Evolutionary conservation across 53 echinoderm and acorn worm species (phyloP).

Genomic region (Apostichopus leukothele): DNA sequence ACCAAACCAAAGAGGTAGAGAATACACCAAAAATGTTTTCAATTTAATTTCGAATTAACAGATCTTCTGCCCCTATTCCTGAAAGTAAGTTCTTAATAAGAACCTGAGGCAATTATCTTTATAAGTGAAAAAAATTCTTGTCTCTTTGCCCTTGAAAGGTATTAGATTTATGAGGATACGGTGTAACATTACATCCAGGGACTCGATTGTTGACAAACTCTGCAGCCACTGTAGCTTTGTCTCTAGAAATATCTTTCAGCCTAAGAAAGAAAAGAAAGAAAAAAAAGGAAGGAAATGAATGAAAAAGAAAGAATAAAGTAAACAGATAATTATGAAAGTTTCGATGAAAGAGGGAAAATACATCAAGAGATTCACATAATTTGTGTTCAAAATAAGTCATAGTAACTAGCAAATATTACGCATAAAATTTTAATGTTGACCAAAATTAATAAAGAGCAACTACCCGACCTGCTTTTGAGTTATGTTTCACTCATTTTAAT

Average conservation of each 20-base stretch:
- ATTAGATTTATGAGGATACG: constrained; percentile 75
- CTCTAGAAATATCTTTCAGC: constrained; percentile 83
- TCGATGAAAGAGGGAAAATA: neutral
- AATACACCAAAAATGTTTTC: neutral
- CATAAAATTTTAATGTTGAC: too few species aligned
- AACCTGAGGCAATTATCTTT: neutral
- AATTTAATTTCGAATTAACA: neutral
- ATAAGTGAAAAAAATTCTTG: neutral
- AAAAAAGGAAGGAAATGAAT: neutral
- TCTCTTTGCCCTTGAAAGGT: too few species aligned
- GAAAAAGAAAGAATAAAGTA: neutral
- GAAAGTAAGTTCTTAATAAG: neutral
- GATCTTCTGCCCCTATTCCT: neutral
- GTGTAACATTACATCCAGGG: constrained; percentile 91
- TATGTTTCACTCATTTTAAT: too few species aligned
- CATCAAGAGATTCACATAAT: neutral
- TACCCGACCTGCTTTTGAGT: too few species aligned
- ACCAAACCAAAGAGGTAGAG: too few species aligned
- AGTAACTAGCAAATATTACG: neutral
- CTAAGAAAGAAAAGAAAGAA: constrained; percentile 51
- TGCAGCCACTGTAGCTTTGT: constrained; percentile 88
- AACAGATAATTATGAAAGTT: neutral
- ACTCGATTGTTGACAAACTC: constrained; percentile 90
- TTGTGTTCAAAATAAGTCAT: neutral
- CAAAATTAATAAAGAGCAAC: too few species aligned